phyloP scores from a whole-genome alignment of 2,113 vertebrate genomes.

The Microcebus tavaratra region DNA sequence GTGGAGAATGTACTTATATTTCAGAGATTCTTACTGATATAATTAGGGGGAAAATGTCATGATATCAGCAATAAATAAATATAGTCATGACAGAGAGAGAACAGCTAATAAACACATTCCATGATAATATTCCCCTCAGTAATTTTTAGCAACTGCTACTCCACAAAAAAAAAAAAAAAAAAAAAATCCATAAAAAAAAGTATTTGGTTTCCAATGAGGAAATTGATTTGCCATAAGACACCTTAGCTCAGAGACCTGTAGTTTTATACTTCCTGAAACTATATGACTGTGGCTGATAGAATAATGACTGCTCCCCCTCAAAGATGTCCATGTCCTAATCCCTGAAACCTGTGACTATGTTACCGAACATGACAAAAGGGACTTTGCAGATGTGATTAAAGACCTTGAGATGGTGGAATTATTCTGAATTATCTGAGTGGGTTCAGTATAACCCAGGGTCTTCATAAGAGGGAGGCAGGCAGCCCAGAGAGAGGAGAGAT shows the following conservation, averaged over 20 bases:
- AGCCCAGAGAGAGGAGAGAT: not conserved
- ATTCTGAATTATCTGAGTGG: not conserved
- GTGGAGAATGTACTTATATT: not conserved
- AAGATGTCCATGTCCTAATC: not conserved
- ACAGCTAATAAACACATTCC: not conserved
- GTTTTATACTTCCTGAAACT: not conserved
- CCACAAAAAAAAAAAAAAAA: not conserved
- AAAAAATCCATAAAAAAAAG: constrained; percentile 27
- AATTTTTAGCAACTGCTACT: not conserved
- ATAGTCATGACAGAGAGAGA: not conserved
- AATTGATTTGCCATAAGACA: not conserved
- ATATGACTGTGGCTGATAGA: not conserved
- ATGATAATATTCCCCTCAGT: not conserved
- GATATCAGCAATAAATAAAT: not conserved
- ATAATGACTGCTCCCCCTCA: not conserved
- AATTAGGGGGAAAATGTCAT: not conserved
- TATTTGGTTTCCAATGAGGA: not conserved
- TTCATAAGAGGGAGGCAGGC: not conserved
- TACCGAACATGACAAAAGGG: not conserved
- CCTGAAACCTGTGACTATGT: not conserved
- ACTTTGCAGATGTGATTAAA: not conserved
- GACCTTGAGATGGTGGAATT: not conserved
- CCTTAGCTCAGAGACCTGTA: not conserved
- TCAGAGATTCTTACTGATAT: not conserved
- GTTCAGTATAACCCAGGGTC: not conserved